Base-by-base conservation (phyloP, 2,888 invertebrate genomes). In the Lutraria lutraria region DNA sequence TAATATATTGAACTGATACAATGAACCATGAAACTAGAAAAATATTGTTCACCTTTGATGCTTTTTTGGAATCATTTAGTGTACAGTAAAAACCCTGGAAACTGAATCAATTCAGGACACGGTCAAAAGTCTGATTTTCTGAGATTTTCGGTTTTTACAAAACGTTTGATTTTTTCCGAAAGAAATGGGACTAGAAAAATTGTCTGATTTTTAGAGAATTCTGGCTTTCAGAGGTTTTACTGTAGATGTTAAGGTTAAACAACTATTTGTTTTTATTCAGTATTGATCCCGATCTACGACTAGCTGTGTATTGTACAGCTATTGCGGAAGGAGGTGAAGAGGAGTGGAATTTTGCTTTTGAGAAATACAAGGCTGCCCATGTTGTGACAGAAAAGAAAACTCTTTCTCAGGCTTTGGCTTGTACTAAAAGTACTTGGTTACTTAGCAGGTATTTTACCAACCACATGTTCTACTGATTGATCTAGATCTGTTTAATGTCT, bases 341-440 rank as follows among this genome's bases (percentile, higher is more conserved):
- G 0, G 98, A 98, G 93, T 98, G 98, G 98, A 96, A 98, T 76
- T 98, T 98, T 97, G 97, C 98, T 21, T 98, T 98, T 97, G 96
- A 97, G n/a, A 97, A 97, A 88, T 98, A 98, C 94, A 96, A 97
- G 92, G 96, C 97, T 79, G 97, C 98, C 21, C 98, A 98, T 96
- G 97, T 98, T 31, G 98, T 98, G 0, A 97, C 98, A 12, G 98
- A 98, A 88, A 97, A 98, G 90, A 97, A 97, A 87, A 97, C 97
- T 6, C 97, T 98, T 68, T 97, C 98, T 72, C 95, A 96, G n/a
- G 97, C 98, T 0, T 97, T 98, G 91, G 97, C 98, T 31, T 98
- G 98, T 95, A 97, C 98, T 0, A 97, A 98, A 88, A 98, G 98
- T 81, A 93, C 96, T 0, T 95, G 95, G 29, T 96, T 98, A 29